Evolutionary conservation across 2,113 vertebrate genomes (phyloP), one percentile per base, ranked within the genome.

Genomic region (Rhineura floridana): DNA sequence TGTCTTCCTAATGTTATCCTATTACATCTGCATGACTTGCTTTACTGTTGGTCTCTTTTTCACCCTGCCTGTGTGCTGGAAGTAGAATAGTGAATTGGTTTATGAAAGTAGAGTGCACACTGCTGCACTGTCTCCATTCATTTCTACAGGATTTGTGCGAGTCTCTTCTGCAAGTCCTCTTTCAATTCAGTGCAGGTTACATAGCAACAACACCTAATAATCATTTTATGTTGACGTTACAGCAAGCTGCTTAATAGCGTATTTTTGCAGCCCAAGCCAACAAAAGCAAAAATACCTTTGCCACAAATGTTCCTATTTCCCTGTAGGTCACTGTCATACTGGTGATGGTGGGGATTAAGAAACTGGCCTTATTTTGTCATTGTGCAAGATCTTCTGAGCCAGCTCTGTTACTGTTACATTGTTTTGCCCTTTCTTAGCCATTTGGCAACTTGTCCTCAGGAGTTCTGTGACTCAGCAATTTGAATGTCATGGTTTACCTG

Each of bases 21-120:
- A 42, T 88, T 88, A 88, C 87, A 72, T 88, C 72, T 77, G 87
- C 87, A 88, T 88, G 87, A 83, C 81, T 88, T 83, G 87, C 81
- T 83, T 72, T 88, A 67, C 70, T 83, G 46, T 83, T 83, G 73
- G 72, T 70, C 87, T 88, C 73, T 88, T 59, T 76, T 88, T 88
- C 87, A 88, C 81, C 87, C 87, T 77, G 81, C 44, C 72, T 67
- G 4, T 76, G 59, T 67, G 44, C 46, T 88, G 59, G 80, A 76
- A 76, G 87, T 88, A 88, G 80, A 82, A 63, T 1, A 15, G 80
- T 73, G 80, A 88, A 39, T 55, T 83, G 42, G 70, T 65, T 76
- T 82, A 83, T 63, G 69, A 88, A 19, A 77, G 70, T 65, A n/a
- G 73, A 83, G 83, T 70, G 59, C 28, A 42, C 77, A 25, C 55